phyloP scores from a whole-genome alignment of 2,113 vertebrate species.

The Chamaetylas fuelleborni region DNA sequence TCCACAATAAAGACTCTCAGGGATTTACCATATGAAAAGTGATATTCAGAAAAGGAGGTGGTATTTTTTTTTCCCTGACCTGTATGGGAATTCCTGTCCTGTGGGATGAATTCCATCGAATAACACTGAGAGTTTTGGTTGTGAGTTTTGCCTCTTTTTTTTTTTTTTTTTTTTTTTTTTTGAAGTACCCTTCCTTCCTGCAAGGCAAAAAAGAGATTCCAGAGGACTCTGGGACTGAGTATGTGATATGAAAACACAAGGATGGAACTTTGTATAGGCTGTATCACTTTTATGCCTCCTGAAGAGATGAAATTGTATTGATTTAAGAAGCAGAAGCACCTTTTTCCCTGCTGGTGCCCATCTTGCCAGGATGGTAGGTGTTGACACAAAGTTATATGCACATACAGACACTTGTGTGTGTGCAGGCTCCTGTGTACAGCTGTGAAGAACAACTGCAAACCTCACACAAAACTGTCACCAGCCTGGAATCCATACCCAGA shows the following conservation, averaged over 20 bases:
- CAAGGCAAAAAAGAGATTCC: background rate
- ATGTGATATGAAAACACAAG: background rate
- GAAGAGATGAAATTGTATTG: background rate
- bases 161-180: background rate
- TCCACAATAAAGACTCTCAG: constrained; percentile 49
- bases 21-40: constrained; percentile 48
- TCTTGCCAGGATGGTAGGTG: background rate
- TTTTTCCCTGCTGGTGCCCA: background rate
- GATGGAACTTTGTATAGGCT: background rate
- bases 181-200: background rate
- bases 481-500: background rate
- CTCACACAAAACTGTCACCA: background rate
- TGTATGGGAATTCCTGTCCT: constrained; percentile 31
- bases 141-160: background rate
- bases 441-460: background rate
- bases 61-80: background rate
- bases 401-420: rapidly evolving
- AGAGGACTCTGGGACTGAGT: background rate
- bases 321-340: background rate
- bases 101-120: constrained; percentile 43
- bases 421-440: background rate
- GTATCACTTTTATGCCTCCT: background rate
- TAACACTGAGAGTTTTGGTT: background rate
- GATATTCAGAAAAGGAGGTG: constrained; percentile 18
- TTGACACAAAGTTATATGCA: background rate